These are phyloP conservation scores for Geococcyx californianus DNA, from an alignment of 2,113 vertebrate species.

Conservation along the genomic window DNA sequence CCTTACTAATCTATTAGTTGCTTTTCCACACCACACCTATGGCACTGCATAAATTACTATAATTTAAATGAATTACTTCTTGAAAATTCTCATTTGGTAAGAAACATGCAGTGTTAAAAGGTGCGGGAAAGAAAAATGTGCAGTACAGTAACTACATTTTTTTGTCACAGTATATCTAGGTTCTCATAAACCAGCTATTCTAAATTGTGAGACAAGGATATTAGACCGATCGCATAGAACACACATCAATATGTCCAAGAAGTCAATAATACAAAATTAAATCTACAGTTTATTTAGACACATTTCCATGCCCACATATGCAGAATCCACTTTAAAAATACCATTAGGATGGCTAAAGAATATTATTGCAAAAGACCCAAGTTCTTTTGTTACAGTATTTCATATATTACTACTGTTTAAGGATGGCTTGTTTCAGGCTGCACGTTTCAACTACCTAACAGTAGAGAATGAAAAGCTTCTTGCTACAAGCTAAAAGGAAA, in stretches of 20 bases:
- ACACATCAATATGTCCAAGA: conserved; percentile 9
- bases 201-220: conserved; percentile 35
- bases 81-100: conserved; percentile 50
- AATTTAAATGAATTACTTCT: conserved; percentile 68
- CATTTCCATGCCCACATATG: neutral
- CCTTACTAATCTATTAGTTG: conserved; percentile 43
- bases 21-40: conserved; percentile 53
- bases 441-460: conserved; percentile 61
- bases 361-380: neutral
- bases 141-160: conserved; percentile 43
- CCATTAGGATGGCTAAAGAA: conserved; percentile 28
- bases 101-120: conserved; percentile 21
- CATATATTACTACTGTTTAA: conserved; percentile 9
- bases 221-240: neutral
- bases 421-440: conserved; percentile 58
- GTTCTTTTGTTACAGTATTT: neutral
- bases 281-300: conserved; percentile 48
- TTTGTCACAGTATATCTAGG: conserved; percentile 20
- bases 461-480: conserved; percentile 74
- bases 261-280: conserved; percentile 38
- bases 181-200: conserved; percentile 33
- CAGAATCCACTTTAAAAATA: conserved; percentile 33
- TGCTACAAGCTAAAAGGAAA: conserved; percentile 78
- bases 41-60: conserved; percentile 57
- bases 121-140: conserved; percentile 1